Percentiles rank a stretch among this genome's conserved stretches.
These are phyloP conservation scores for Drepanosiphum platanoidis DNA, from an alignment of 2,888 invertebrate genomes.

Conservation along the genomic window DNA sequence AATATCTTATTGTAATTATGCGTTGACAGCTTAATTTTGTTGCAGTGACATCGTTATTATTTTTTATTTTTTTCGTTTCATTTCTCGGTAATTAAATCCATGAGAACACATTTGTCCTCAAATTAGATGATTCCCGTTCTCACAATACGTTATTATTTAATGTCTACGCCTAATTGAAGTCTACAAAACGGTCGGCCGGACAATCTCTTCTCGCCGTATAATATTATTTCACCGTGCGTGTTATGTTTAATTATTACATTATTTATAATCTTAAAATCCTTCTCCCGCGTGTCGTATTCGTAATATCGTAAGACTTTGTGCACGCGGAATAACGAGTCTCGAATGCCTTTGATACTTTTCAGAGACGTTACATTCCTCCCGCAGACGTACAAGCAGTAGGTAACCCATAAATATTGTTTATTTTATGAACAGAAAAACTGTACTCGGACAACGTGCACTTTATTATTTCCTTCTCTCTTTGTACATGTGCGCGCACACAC, in stretches of 20 bases:
- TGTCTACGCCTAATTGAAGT: not conserved
- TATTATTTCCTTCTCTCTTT: conserved; percentile 43
- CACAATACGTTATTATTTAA: not conserved
- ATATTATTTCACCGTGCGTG: not conserved
- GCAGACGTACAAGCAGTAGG: not conserved
- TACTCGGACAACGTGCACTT: conserved; percentile 29
- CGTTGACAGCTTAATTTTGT: conserved; percentile 25
- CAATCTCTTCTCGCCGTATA: not conserved
- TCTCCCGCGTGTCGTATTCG: not conserved
- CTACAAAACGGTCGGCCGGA: not conserved
- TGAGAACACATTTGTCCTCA: conserved; percentile 45
- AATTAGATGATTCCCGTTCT: conserved; percentile 1
- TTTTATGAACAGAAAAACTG: conserved; percentile 52
- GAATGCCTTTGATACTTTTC: conserved; percentile 31
- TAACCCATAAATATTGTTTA: conserved; percentile 48
- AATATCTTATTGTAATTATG: conserved; percentile 22
- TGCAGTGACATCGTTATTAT: conserved; percentile 28
- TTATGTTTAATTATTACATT: not conserved
- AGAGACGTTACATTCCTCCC: conserved; percentile 25
- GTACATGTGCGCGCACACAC: not conserved
- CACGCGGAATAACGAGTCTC: conserved; percentile 29
- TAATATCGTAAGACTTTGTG: not conserved
- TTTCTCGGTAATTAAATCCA: conserved; percentile 45
- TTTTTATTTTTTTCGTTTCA: conserved; percentile 20
- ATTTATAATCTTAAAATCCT: not conserved